phyloP scores from a whole-genome alignment of 2,113 vertebrate genomes.

The Cyanistes caeruleus region DNA sequence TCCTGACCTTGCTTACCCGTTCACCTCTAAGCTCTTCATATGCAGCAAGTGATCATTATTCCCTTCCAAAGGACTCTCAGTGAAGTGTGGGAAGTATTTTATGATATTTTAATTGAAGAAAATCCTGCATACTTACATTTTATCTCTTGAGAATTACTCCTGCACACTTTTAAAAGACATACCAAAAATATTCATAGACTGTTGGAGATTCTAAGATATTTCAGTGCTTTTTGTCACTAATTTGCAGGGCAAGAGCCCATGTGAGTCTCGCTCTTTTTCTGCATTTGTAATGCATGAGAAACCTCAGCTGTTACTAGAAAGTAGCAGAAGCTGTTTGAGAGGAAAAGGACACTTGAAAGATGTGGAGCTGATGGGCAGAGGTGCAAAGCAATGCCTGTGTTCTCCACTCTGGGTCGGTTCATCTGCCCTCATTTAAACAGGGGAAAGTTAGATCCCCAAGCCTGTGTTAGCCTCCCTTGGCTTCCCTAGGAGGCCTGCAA shows the following conservation, averaged over 20 bases:
- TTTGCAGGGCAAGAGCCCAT: neutral
- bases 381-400: fast-evolving
- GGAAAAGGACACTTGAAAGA: neutral
- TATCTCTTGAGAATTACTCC: neutral
- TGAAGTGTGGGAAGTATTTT: neutral
- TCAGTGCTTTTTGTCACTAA: constrained; percentile 3
- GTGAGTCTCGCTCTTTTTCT: neutral
- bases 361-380: neutral
- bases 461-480: neutral
- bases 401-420: neutral
- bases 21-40: neutral
- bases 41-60: neutral
- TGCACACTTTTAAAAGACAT: neutral
- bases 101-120: neutral
- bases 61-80: neutral
- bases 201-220: neutral
- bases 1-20: neutral
- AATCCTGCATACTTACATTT: neutral
- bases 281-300: constrained; percentile 8
- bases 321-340: neutral
- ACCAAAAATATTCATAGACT: neutral
- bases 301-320: neutral
- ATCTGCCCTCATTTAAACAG: neutral
- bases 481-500: neutral
- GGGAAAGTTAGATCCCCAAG: neutral